phyloP scores from a whole-genome alignment of 2,113 vertebrate genomes.

The Synodontis membranacea region DNA sequence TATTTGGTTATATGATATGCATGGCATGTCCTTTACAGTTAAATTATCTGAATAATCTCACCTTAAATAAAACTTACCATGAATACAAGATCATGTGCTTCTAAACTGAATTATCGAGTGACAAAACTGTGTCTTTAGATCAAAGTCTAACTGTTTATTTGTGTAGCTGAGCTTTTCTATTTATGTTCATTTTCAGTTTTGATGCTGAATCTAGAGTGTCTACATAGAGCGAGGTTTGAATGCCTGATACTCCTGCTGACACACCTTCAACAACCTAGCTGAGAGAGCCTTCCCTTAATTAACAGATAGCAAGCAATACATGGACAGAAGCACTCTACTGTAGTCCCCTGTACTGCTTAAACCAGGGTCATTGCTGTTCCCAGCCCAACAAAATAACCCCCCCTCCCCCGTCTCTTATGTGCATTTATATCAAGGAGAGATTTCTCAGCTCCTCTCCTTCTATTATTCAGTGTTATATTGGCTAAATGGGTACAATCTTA shows the following conservation, averaged over 20 bases:
- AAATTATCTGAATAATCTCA: not conserved
- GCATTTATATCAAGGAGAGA: slow-evolving; percentile 48
- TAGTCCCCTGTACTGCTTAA: slow-evolving; percentile 33
- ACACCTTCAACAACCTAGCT: slow-evolving; percentile 30
- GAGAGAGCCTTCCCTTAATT: slow-evolving; percentile 65
- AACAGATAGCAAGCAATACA: slow-evolving; percentile 55
- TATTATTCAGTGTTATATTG: not conserved
- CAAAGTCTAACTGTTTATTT: not conserved
- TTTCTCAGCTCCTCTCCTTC: not conserved
- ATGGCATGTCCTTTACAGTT: not conserved
- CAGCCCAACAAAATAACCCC: slow-evolving; percentile 45
- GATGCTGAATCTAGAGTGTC: not conserved
- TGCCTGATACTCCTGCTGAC: slow-evolving; percentile 35
- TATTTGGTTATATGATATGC: not conserved
- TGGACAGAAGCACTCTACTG: slow-evolving; percentile 50
- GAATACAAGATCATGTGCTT: not conserved
- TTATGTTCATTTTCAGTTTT: not conserved
- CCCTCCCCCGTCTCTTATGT: slow-evolving; percentile 52
- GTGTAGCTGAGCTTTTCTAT: not conserved
- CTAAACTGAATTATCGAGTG: not conserved
- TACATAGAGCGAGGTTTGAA: not conserved
- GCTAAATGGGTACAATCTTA: too few relatives aligned
- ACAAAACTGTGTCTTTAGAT: not conserved
- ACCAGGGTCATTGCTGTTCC: slow-evolving; percentile 61
- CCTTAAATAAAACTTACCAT: not conserved